Percentiles rank a stretch among this genome's conserved stretches.
phyloP scores from a whole-genome alignment of 1,140 invertebrate genomes.

The Trichogramma pretiosum region DNA sequence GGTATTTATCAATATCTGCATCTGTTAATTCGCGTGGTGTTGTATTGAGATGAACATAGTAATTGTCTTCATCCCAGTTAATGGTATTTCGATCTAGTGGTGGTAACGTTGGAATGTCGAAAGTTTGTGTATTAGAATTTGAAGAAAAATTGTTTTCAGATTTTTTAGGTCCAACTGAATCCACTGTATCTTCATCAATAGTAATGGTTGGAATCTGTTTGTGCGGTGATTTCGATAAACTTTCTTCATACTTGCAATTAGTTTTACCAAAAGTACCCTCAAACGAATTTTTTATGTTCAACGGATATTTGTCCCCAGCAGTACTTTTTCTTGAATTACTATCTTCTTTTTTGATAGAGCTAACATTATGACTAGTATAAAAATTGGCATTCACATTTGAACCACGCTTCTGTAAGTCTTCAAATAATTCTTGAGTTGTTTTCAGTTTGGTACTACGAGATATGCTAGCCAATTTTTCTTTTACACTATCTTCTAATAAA shows the following conservation, averaged over 20 bases:
- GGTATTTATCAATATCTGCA: conserved; percentile 36
- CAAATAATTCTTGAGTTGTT: conserved; percentile 75
- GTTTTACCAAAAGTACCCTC: conserved; percentile 8
- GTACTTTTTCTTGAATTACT: conserved; percentile 51
- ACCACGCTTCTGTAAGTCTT: conserved; percentile 62
- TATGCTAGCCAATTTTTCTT: conserved; percentile 56
- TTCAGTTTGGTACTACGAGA: conserved; percentile 65
- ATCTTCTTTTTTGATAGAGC: conserved; percentile 32
- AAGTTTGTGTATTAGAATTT: conserved; percentile 42
- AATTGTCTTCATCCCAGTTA: conserved; percentile 41
- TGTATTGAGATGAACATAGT: conserved; percentile 22
- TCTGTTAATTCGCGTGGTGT: conserved; percentile 24
- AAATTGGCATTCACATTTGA: conserved; percentile 32
- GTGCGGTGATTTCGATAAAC: conserved; percentile 8
- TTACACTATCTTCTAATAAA: conserved; percentile 50
- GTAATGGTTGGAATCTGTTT: conserved; percentile 16
- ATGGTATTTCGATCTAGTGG: conserved; percentile 52
- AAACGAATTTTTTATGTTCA: conserved; percentile 18
- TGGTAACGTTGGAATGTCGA: conserved; percentile 54
- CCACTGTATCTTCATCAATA: conserved; percentile 12
- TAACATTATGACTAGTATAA: conserved; percentile 40
- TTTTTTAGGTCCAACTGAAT: conserved; percentile 11
- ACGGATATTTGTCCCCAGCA: conserved; percentile 46
- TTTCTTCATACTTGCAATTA: conserved; percentile 15
- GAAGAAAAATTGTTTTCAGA: conserved; percentile 16